These are phyloP conservation scores for Campoplex nolae DNA, from an alignment of 2,888 invertebrate species.

Conservation along the genomic window DNA sequence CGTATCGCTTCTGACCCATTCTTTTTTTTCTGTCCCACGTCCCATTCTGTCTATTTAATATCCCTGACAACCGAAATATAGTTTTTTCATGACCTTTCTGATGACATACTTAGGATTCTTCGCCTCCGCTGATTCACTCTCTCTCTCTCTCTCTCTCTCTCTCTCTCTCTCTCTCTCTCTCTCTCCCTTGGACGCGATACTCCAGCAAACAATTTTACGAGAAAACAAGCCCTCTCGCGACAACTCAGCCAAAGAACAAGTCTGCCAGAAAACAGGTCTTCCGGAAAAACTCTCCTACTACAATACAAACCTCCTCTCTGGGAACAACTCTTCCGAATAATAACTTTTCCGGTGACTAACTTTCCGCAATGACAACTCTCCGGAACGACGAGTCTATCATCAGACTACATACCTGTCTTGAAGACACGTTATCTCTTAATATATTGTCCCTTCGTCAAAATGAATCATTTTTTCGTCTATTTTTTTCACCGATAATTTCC, in stretches of 20 bases:
- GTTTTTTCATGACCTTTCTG: conserved; percentile 10
- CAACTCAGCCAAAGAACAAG: conserved; percentile 14
- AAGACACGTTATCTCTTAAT: not conserved
- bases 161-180: not conserved
- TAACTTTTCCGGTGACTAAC: conserved; percentile 21
- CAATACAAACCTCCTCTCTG: conserved; percentile 9
- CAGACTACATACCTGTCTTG: not conserved
- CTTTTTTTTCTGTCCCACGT: not conserved
- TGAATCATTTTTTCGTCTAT: not conserved
- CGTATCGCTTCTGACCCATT: not conserved
- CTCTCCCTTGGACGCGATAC: not conserved
- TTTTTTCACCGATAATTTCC: not conserved
- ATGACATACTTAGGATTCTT: conserved; percentile 8
- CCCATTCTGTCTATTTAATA: not conserved
- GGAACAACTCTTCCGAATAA: conserved; percentile 32
- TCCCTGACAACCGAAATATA: conserved; percentile 14
- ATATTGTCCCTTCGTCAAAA: not conserved
- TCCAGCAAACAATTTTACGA: not conserved
- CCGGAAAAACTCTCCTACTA: conserved; percentile 5
- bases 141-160: not conserved
- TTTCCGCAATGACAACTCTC: conserved; percentile 18
- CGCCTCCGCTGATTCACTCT: not conserved
- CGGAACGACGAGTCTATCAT: conserved; percentile 20
- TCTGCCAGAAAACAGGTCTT: conserved; percentile 28
- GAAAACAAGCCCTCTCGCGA: conserved; percentile 14